Conservation (phyloP, 2,113 vertebrate species). For the Reinhardtius hippoglossoides region DNA sequence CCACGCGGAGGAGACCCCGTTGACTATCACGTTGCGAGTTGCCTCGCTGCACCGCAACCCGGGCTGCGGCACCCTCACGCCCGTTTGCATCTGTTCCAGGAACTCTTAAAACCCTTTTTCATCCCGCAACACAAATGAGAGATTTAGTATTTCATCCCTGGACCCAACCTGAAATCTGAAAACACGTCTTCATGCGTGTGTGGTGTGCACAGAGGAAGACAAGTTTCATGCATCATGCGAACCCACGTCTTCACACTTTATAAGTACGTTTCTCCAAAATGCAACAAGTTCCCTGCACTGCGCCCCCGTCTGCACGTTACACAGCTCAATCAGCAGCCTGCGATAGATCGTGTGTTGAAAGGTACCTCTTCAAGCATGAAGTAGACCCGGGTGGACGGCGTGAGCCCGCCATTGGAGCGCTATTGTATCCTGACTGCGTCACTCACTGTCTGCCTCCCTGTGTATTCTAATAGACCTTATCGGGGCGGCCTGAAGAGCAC, state of each 20-base stretch:
- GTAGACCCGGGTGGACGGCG: neutral
- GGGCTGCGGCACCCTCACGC: neutral
- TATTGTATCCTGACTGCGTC: constrained; percentile 27
- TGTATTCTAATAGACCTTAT: constrained; percentile 60
- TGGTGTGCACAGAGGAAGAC: neutral
- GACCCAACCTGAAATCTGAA: constrained; percentile 37
- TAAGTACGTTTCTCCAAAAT: neutral
- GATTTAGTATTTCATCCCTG: constrained; percentile 58
- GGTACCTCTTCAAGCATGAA: constrained; percentile 12
- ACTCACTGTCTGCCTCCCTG: constrained; percentile 25
- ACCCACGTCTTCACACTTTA: neutral
- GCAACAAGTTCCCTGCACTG: neutral
- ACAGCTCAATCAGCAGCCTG: neutral
- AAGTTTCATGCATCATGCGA: neutral
- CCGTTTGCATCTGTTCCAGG: constrained; percentile 57
- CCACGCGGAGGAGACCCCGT: constrained; percentile 1
- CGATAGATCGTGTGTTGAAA: constrained; percentile 11
- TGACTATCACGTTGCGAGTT: constrained; percentile 10
- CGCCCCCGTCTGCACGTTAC: neutral
- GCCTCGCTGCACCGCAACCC: neutral
- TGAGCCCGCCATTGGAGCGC: neutral
- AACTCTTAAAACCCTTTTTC: constrained; percentile 36
- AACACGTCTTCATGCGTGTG: neutral
- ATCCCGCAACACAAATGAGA: constrained; percentile 63
- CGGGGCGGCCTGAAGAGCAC: constrained; percentile 43